Percentiles rank a stretch among this genome's conserved stretches.
These are phyloP conservation scores for Orius laevigatus DNA, from an alignment of 1,140 invertebrate species.

Conservation along the genomic window DNA sequence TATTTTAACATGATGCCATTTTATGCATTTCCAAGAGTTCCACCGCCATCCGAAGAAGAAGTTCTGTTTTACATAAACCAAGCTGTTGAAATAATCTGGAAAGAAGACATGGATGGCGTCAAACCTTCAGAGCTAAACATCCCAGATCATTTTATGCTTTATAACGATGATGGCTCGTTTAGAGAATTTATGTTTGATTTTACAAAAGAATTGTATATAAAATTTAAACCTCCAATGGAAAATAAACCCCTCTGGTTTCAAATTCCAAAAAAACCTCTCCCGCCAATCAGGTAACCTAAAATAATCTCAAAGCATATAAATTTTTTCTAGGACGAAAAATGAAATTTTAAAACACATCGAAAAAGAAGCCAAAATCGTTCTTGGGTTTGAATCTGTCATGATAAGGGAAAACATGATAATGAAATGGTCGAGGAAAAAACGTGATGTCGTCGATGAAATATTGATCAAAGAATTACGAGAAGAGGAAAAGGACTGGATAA, in stretches of 20 bases:
- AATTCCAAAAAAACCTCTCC: constrained; percentile 35
- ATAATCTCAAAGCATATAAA: constrained; percentile 26
- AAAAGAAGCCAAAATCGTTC: constrained; percentile 35
- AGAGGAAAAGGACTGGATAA: constrained; percentile 53
- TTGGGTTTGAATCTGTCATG: constrained; percentile 36
- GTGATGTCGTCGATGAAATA: constrained; percentile 54
- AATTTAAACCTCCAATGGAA: constrained; percentile 28
- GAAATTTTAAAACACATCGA: constrained; percentile 10
- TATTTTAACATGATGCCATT: too few relatives aligned
- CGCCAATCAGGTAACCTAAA: constrained; percentile 25
- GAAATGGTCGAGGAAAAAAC: constrained; percentile 47
- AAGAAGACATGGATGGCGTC: neutral
- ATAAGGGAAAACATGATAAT: constrained; percentile 40
- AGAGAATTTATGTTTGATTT: constrained; percentile 45
- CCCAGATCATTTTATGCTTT: neutral
- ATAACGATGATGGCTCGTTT: constrained; percentile 23
- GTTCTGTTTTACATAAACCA: too few relatives aligned
- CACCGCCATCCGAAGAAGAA: too few relatives aligned
- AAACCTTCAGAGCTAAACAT: neutral
- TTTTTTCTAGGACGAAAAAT: constrained; percentile 13
- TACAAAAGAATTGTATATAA: constrained; percentile 41
- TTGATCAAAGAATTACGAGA: constrained; percentile 47
- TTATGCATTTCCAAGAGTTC: too few relatives aligned
- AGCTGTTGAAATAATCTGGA: constrained; percentile 2
- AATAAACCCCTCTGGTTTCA: constrained; percentile 28